Evolutionary conservation across 1,140 invertebrate genomes (phyloP).

Genomic region (Scaptomyza hsui): DNA sequence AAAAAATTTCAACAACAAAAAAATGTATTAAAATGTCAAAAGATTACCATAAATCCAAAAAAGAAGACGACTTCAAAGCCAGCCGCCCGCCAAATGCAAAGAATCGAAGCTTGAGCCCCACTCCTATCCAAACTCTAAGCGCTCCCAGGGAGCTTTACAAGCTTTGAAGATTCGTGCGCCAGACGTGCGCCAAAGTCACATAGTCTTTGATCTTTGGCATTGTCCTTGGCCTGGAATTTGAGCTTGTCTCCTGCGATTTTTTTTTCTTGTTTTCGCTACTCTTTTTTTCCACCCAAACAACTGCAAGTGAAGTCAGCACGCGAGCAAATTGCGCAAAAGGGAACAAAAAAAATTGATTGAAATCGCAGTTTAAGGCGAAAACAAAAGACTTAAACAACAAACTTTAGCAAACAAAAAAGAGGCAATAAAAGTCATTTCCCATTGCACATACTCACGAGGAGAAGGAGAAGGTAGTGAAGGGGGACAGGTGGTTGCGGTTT

Average conservation of each 20-base stretch:
- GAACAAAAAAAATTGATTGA: constrained; percentile 39
- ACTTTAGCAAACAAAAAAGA: constrained; percentile 26
- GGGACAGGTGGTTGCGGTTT: constrained; percentile 17
- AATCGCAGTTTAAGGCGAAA: constrained; percentile 36
- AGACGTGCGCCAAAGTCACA: constrained; percentile 22
- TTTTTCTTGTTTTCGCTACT: constrained; percentile 12
- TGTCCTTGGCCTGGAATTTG: constrained; percentile 51
- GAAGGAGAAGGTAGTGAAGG: neutral
- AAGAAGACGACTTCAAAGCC: constrained; percentile 8
- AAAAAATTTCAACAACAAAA: neutral
- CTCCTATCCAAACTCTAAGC: neutral
- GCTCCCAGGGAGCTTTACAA: constrained; percentile 20
- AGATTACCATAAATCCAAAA: constrained; percentile 3
- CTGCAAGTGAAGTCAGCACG: constrained; percentile 40
- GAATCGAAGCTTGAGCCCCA: neutral
- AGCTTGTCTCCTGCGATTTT: constrained; percentile 5
- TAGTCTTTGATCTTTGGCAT: constrained; percentile 65
- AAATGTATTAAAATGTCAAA: constrained; percentile 1
- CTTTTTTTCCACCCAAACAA: constrained; percentile 4
- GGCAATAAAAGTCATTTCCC: constrained; percentile 73
- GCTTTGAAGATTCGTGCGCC: constrained; percentile 21
- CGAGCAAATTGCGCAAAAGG: constrained; percentile 50
- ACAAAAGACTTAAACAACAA: constrained; percentile 66
- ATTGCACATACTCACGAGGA: constrained; percentile 49
- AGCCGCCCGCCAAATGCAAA: neutral